Evolutionary conservation across 2,113 vertebrate genomes (phyloP), one percentile per base, ranked within the genome.

Genomic region (Atherinomorus stipes): DNA sequence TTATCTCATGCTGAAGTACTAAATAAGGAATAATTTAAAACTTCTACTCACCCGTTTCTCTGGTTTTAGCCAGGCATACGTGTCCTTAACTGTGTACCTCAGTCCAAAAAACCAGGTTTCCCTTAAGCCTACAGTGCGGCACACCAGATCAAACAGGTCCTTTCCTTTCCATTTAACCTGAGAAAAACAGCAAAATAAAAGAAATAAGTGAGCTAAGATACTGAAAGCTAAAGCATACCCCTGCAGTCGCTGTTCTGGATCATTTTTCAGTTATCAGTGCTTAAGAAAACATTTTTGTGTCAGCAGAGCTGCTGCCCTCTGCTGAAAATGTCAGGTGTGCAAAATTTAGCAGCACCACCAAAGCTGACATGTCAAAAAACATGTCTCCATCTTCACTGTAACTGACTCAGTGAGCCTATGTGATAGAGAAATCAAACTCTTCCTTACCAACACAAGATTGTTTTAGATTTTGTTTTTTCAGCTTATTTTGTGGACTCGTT

Each of bases 161-260:
- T 98, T 97, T 12, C 97, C 97, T 85, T 98, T 98, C 97, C 96
- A 97, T 78, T 97, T 96, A 51, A 98, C 94, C 97, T 98, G 65
- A 83, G 62, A 50, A 77, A 61, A 51, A 63, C 11, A 64, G 22
- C 40, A 42, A 8, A 66, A 7, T 0, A 68, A 31, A n/a, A 56
- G 53, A 74, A 0, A 56, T 2, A 1, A 56, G 40, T 50, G 1
- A 72, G 19, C 19, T 50, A 10, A 59, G 25, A 12, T 4, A 7
- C 21, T 23, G 12, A 56, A 50, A 73, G 19, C 44, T 38, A 21
- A 22, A n/a, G n/a, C 15, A 26, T 23, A 22, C 19, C 12, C 26
- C 28, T 37, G n/a, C 12, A 12, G 22, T 23, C 18, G 22, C 7
- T 8, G 12, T n/a, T 9, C 6, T 34, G 31, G 31, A 8, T 34